phyloP scores from a whole-genome alignment of 2,888 invertebrate species.

The Drosophila gaucha region DNA sequence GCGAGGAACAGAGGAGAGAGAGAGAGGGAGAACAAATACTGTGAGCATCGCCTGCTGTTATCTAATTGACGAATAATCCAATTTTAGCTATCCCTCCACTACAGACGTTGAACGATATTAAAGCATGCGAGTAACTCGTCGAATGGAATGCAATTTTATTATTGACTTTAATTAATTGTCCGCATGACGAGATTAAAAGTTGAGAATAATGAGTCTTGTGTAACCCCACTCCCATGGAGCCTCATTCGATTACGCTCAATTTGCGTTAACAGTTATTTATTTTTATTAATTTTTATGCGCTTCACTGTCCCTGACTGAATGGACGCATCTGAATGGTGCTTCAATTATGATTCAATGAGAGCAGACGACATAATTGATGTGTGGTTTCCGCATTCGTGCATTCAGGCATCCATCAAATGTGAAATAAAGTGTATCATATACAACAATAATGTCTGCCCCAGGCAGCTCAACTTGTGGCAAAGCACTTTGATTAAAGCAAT shows the following conservation, averaged over 20 bases:
- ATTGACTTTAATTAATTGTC: constrained; percentile 30
- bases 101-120: constrained; percentile 9
- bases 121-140: constrained; percentile 15
- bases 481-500: constrained; percentile 21
- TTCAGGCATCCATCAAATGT: constrained; percentile 25
- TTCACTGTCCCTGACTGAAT: constrained; percentile 19
- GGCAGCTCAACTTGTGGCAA: neutral
- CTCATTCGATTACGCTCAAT: constrained; percentile 64
- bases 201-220: constrained; percentile 10
- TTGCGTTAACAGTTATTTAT: constrained; percentile 31
- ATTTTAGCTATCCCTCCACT: neutral
- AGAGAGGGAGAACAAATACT: constrained; percentile 1
- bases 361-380: constrained; percentile 67
- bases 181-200: constrained; percentile 38
- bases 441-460: constrained; percentile 13
- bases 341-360: constrained; percentile 68
- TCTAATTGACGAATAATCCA: constrained; percentile 31
- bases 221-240: constrained; percentile 3
- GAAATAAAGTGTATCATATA: constrained; percentile 8
- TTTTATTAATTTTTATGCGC: constrained; percentile 4
- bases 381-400: constrained; percentile 38
- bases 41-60: constrained; percentile 2
- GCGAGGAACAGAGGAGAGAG: neutral
- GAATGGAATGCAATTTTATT: constrained; percentile 18
- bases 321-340: constrained; percentile 47